Evolutionary conservation across 1,140 invertebrate genomes (phyloP), one percentile per base, ranked within the genome.

Genomic region (Hypothenemus hampei): DNA sequence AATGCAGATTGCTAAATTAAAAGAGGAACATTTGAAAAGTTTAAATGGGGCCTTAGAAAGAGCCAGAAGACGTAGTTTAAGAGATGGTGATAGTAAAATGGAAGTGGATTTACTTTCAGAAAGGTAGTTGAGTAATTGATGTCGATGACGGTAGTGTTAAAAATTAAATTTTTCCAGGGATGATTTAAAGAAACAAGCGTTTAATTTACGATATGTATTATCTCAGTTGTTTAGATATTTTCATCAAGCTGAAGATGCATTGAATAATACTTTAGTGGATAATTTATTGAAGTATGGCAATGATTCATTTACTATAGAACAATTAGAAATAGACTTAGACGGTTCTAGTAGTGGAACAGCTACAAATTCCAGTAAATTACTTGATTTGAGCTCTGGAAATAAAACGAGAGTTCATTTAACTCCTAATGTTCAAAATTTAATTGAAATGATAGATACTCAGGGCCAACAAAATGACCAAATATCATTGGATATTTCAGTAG

Each of bases 201-300:
- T 66, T 3, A 78, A 74, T 21, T 69, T 85, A 4, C 78, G 81
- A 47, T 74, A 75, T 49, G 74, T 84, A 6, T 71, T 88, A 20
- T 72, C 75, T 6, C 81, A 86, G 60, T 71, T 89, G 58, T 75
- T 84, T 21, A 81, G 81, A 55, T 88, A 87, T 69, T 84, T 86
- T 62, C 77, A 76, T 2, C 75, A 78, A 44, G 87, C 85, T 49
- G 87, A 90, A 71, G 83, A 87, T 64, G 86, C 87, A 71, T 68
- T 88, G 4, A 89, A 87, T 67, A 82, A 79, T 41, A 86, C 83
- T 1, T 68, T 89, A 13, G 78, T 86, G 0, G 79, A 78, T 24
- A 79, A 85, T 63, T 74, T 87, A 45, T 59, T 81, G 11, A 79
- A 75, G 20, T 65, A 72, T 60, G 59, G 66, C 66, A 59, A 63